Evolutionary conservation across 2,888 invertebrate genomes (phyloP), one percentile per base, ranked within the genome.

Genomic region (Rhagophthalmus giganteus): DNA sequence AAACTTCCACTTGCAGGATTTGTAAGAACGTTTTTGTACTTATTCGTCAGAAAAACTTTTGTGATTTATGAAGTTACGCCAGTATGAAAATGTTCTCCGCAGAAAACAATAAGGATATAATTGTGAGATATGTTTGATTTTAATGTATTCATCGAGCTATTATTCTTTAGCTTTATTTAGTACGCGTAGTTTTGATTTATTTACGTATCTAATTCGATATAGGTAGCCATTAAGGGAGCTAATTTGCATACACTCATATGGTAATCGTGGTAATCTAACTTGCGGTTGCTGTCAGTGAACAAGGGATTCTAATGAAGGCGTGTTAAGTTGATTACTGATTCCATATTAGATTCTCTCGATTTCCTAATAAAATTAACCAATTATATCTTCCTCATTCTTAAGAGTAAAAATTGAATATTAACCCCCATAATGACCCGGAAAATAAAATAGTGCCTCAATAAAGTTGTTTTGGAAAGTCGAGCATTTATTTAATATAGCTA

Each of bases 241-340:
- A 32, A 54, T 54, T 54, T 54, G 25, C 53, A 54, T 54, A 54
- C 7, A 44, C 33, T 47, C 53, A 39, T 48, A 54, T 48, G 53
- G 38, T 54, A 54, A 54, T 48, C 28, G 33, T 14, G 28, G 25
- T 47, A 37, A 52, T 45, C 39, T 37, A 46, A 47, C 46, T 47
- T 52, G 52, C 20, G 32, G 34, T 13, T 28, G 15, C 51, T 46
- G 45, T 39, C 44, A 45, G 38, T 42, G 45, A 51, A 51, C 51
- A 51, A 51, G 51, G 45, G 51, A 35, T 45, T 39, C 15, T 51
- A 51, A 51, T 45, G 51, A 51, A 45, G 35, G 28, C 45, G 26
- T 39, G 34, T 30, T 44, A 42, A 44, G 37, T 44, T 44, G 44
- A 41, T 50, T 50, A 48, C 30, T 31, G 28, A 32, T 26, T 49